phyloP scores from a whole-genome alignment of 2,113 vertebrate species.

The Ciconia boyciana region DNA sequence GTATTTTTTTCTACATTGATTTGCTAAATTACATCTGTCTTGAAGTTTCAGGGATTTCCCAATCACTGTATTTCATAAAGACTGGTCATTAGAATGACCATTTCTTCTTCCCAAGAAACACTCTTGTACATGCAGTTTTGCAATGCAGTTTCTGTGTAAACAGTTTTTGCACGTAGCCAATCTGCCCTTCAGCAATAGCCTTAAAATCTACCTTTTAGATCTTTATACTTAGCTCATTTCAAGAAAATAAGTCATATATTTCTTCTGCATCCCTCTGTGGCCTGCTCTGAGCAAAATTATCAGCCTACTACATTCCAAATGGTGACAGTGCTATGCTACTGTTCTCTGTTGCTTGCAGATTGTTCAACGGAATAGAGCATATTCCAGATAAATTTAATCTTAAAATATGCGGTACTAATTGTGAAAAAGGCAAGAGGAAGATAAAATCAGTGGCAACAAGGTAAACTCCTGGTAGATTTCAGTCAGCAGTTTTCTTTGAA shows the following conservation, averaged over 20 bases:
- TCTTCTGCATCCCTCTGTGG: background rate
- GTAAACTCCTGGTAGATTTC: background rate
- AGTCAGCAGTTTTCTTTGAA: constrained; percentile 21
- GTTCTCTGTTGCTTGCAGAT: background rate
- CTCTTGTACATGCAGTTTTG: background rate
- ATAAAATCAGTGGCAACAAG: background rate
- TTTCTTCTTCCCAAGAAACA: background rate
- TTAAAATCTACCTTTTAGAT: background rate
- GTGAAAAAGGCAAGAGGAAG: background rate
- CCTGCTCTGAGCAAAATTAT: background rate
- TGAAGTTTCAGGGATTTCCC: background rate
- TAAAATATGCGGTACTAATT: constrained; percentile 31
- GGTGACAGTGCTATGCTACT: background rate
- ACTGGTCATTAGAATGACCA: background rate
- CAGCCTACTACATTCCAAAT: background rate
- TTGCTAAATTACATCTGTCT: background rate
- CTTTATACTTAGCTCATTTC: background rate
- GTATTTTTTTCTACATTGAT: background rate
- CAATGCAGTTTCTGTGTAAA: background rate
- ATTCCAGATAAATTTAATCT: constrained; percentile 9
- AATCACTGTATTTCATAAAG: background rate
- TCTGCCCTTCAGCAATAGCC: background rate
- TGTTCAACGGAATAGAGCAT: background rate
- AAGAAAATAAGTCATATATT: background rate
- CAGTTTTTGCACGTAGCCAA: background rate